Evolutionary conservation across 2,888 invertebrate species (phyloP).

Genomic region (Tolmerus cingulatus): DNA sequence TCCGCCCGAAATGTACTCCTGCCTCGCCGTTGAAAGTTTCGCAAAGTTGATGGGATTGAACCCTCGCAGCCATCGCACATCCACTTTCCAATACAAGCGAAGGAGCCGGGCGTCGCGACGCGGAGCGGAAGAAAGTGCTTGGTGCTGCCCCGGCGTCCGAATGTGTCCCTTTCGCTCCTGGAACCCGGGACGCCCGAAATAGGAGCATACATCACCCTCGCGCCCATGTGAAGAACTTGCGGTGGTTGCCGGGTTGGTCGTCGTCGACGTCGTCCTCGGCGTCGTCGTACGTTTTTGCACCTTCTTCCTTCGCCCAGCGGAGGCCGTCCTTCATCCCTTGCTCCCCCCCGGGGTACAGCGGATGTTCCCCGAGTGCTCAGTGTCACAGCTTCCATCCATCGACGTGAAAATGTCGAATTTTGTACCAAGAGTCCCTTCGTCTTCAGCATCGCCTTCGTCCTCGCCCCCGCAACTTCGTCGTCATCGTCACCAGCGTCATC

Average conservation of each 20-base stretch:
- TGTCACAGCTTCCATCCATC: conserved; percentile 10
- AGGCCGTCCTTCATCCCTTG: not conserved
- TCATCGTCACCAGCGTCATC: not conserved
- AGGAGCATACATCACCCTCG: conserved; percentile 40
- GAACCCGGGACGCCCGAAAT: not conserved
- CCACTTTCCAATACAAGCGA: conserved; percentile 38
- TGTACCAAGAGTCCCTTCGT: not conserved
- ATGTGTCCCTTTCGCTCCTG: conserved; percentile 39
- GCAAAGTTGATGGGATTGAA: conserved; percentile 39
- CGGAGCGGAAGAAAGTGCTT: not conserved
- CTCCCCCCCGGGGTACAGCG: not conserved
- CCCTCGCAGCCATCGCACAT: conserved; percentile 20
- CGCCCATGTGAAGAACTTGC: conserved; percentile 33
- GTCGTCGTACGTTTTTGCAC: conserved; percentile 19
- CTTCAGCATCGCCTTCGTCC: not conserved
- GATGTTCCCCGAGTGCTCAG: conserved; percentile 11
- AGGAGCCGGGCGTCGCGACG: not conserved
- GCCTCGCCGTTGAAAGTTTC: conserved; percentile 30
- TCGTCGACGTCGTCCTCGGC: not conserved
- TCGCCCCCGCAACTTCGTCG: not conserved
- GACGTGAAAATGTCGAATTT: conserved; percentile 36
- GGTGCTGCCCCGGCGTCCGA: conserved; percentile 14
- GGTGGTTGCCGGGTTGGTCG: conserved; percentile 28
- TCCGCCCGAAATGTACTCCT: conserved; percentile 17
- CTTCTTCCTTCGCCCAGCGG: not conserved